Conservation (phyloP, 2,888 invertebrate genomes). For the Drosophila planitibia region DNA sequence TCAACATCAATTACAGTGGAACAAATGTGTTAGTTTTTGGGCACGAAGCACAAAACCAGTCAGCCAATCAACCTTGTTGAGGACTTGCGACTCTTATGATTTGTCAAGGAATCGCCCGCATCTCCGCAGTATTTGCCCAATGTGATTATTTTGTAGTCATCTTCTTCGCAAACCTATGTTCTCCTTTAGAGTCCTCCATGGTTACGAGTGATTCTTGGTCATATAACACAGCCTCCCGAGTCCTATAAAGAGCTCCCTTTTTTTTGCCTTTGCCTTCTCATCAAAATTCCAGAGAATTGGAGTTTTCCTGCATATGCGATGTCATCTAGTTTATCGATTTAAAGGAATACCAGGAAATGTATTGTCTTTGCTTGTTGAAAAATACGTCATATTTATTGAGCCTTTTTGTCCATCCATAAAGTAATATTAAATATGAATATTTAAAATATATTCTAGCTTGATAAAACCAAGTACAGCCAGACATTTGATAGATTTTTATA, state of each 20-base stretch:
- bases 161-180: not conserved
- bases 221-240: not conserved
- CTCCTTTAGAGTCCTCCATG: not conserved
- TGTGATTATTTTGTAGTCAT: not conserved
- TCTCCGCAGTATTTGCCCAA: not conserved
- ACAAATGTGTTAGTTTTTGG: not conserved
- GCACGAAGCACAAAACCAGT: not conserved
- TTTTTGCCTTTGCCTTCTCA: too few relatives aligned
- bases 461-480: not conserved
- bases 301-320: not conserved
- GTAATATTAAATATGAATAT: not conserved
- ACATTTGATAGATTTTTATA: not conserved
- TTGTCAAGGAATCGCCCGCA: not conserved
- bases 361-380: not conserved
- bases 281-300: not conserved
- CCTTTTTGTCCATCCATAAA: not conserved
- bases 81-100: not conserved
- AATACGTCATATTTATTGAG: not conserved
- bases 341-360: not conserved
- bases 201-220: not conserved
- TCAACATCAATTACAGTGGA: slow-evolving; percentile 33
- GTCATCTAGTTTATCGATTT: not conserved
- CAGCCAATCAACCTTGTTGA: not conserved
- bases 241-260: too few relatives aligned
- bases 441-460: not conserved